Conservation (phyloP, 2,888 invertebrate genomes). For the Scaptomyza reducta region DNA sequence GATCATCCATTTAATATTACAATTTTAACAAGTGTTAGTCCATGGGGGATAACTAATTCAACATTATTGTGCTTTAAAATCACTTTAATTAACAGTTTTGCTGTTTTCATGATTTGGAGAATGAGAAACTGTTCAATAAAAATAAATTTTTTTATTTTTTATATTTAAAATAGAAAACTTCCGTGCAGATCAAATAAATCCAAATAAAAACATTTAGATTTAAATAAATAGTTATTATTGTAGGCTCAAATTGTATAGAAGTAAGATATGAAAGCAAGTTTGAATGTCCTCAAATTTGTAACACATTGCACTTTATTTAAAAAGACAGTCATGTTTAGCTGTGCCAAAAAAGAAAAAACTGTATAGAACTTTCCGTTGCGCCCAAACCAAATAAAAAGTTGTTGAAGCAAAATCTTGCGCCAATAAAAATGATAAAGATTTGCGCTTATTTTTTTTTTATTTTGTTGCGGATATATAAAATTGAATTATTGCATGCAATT, state of each 20-base stretch:
- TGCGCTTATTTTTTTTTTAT: slow-evolving; percentile 28
- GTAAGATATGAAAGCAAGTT: neutral
- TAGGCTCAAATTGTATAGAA: too few relatives aligned
- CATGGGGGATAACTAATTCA: neutral
- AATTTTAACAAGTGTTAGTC: neutral
- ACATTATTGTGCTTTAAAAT: neutral
- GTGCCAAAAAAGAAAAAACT: slow-evolving; percentile 40
- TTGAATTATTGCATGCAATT: slow-evolving; percentile 81
- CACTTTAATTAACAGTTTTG: too few relatives aligned
- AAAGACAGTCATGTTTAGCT: slow-evolving; percentile 23
- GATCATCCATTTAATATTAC: slow-evolving; percentile 1
- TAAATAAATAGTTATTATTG: too few relatives aligned
- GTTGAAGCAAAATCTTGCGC: slow-evolving; percentile 43
- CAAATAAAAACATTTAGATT: too few relatives aligned
- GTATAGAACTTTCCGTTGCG: neutral
- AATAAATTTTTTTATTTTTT: too few relatives aligned
- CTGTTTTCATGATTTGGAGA: too few relatives aligned
- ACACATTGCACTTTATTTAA: slow-evolving; percentile 18
- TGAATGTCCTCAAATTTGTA: slow-evolving; percentile 17
- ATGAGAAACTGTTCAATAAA: too few relatives aligned
- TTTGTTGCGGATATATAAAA: slow-evolving; percentile 80
- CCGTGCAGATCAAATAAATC: too few relatives aligned
- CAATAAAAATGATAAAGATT: slow-evolving; percentile 62
- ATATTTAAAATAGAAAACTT: too few relatives aligned
- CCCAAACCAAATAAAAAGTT: slow-evolving; percentile 14